These are phyloP conservation scores for Corynorhinus townsendii DNA, from an alignment of 2,113 vertebrate genomes.

Conservation along the genomic window DNA sequence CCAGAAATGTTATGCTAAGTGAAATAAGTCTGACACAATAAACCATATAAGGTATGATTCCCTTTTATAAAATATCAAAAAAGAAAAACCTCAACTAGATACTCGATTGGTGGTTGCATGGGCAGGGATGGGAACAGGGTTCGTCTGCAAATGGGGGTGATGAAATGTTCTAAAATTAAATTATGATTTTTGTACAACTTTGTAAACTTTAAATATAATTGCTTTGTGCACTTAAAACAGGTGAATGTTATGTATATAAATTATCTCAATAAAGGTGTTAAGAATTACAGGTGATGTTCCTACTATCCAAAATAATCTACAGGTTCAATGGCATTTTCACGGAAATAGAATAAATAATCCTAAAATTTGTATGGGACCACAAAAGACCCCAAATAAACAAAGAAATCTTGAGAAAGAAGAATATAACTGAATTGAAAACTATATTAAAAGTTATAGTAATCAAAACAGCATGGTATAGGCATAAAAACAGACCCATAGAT, in stretches of 20 bases:
- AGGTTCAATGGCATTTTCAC: not conserved
- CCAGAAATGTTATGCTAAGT: not conserved
- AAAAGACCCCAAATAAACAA: not conserved
- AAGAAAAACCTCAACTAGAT: not conserved
- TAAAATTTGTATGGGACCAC: not conserved
- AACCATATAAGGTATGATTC: not conserved
- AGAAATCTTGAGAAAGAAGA: not conserved
- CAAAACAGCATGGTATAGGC: not conserved
- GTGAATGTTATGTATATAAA: not conserved
- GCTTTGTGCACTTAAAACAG: not conserved
- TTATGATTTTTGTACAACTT: not conserved
- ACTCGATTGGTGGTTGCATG: not conserved
- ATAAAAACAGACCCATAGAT: not conserved
- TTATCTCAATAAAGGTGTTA: not conserved
- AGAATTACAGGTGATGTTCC: not conserved
- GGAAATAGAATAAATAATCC: not conserved
- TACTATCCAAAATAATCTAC: not conserved
- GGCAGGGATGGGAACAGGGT: not conserved
- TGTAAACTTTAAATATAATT: conserved; percentile 2
- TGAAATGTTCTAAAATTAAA: not conserved
- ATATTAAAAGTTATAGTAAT: not conserved
- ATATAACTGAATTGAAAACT: not conserved
- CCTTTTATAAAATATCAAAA: not conserved
- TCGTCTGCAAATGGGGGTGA: not conserved
- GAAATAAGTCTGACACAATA: not conserved